phyloP scores from a whole-genome alignment of 2,888 invertebrate species.

The Zeuzera pyrina region DNA sequence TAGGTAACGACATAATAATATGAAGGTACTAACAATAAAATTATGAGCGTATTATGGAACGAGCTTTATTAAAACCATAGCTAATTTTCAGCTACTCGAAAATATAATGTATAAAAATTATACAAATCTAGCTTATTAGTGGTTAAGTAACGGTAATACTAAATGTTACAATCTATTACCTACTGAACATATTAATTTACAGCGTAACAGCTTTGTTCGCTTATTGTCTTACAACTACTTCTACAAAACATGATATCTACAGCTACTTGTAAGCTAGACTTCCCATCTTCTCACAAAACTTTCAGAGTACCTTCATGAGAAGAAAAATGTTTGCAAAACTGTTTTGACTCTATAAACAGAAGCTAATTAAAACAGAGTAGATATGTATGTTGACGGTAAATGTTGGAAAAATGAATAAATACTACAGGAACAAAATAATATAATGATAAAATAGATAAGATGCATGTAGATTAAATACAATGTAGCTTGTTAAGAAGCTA shows the following conservation, averaged over 20 bases:
- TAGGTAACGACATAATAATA: too few relatives aligned
- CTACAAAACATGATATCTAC: conserved; percentile 55
- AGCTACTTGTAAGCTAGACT: conserved; percentile 62
- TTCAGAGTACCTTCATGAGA: conserved; percentile 67
- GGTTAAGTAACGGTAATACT: conserved; percentile 27
- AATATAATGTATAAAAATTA: conserved; percentile 26
- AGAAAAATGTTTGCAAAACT: conserved; percentile 74
- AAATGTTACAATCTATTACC: conserved; percentile 40
- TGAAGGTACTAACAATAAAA: conserved; percentile 30
- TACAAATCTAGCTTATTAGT: conserved; percentile 36
- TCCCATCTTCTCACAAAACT: conserved; percentile 67
- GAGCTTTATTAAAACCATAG: conserved; percentile 36
- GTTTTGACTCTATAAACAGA: conserved; percentile 47
- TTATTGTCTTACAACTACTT: conserved; percentile 54
- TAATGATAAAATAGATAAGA: conserved; percentile 30
- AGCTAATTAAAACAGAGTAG: conserved; percentile 48
- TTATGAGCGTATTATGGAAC: conserved; percentile 32
- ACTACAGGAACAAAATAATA: conserved; percentile 52
- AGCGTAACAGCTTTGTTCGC: conserved; percentile 43
- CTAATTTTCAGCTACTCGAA: conserved; percentile 39
- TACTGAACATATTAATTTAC: conserved; percentile 37
- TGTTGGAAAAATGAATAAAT: conserved; percentile 37
- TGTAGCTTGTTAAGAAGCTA: conserved; percentile 29
- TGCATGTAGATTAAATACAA: conserved; percentile 35
- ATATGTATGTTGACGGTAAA: conserved; percentile 35